Evolutionary conservation across 2,113 vertebrate species (phyloP).

Genomic region (Plestiodon gilberti): DNA sequence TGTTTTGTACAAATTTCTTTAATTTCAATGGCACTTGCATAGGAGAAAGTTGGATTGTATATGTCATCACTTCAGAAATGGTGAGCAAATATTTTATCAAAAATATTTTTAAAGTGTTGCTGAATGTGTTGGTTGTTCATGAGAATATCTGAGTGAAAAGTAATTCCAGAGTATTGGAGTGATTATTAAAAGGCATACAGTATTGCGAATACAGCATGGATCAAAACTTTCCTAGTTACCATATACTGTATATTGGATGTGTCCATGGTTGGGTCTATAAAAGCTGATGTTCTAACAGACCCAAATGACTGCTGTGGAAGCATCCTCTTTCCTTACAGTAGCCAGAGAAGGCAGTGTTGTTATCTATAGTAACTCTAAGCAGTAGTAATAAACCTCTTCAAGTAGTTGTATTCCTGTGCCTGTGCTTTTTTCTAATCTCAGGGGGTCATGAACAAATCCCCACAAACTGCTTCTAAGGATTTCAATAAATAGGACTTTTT

Average conservation of each 20-base stretch:
- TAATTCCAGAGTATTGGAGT: background rate
- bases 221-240: slow-evolving; percentile 41
- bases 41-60: background rate
- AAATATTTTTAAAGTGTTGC: background rate
- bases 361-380: slow-evolving; percentile 73
- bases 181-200: background rate
- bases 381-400: slow-evolving; percentile 69
- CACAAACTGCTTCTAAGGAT: slow-evolving; percentile 81
- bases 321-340: slow-evolving; percentile 72
- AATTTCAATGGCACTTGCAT: background rate
- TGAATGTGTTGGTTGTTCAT: background rate
- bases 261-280: slow-evolving; percentile 40
- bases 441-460: slow-evolving; percentile 81
- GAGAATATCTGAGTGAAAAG: background rate
- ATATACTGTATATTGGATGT: slow-evolving; percentile 68
- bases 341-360: slow-evolving; percentile 68
- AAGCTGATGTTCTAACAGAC: slow-evolving; percentile 73
- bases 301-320: slow-evolving; percentile 76
- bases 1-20: background rate
- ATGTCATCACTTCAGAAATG: background rate
- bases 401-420: slow-evolving; percentile 78
- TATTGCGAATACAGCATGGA: background rate
- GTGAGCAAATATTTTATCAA: background rate
- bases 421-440: slow-evolving; percentile 76
- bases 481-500: slow-evolving; percentile 86